Conservation (phyloP, 2,797 vertebrate species). For the Cossypha niveicapilla region DNA sequence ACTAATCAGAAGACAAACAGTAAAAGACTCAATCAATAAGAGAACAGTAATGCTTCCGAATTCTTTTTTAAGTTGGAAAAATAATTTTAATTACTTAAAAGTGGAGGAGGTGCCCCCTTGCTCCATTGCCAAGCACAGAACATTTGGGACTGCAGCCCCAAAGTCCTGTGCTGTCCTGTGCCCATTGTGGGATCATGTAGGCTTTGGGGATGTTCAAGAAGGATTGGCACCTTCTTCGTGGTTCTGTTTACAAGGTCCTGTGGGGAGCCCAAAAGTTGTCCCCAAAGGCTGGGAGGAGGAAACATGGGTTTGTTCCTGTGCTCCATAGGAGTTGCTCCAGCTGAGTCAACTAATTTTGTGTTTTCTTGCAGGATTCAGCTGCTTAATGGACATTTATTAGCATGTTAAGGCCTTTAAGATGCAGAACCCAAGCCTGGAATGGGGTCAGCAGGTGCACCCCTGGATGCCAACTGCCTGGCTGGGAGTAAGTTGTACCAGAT, state of each 20-base stretch:
- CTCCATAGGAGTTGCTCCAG: neutral
- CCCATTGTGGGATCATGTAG: neutral
- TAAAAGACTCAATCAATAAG: neutral
- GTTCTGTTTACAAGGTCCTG: neutral
- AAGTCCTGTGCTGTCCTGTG: neutral
- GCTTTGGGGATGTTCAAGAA: neutral
- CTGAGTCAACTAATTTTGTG: neutral
- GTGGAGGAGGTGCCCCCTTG: neutral
- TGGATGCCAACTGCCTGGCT: neutral
- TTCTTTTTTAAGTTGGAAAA: neutral
- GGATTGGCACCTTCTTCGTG: neutral
- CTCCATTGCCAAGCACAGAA: neutral
- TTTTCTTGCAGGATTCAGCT: neutral
- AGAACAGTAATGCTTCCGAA: neutral
- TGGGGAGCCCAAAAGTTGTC: neutral
- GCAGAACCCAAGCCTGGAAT: neutral
- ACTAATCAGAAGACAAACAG: neutral
- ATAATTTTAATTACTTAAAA: neutral
- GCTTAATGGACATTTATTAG: neutral
- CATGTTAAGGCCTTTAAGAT: neutral
- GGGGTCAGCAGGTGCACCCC: neutral
- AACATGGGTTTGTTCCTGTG: neutral
- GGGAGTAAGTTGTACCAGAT: neutral
- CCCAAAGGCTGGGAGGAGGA: neutral
- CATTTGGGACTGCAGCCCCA: neutral